Percentiles rank a stretch among this genome's conserved stretches.
Conservation (phyloP, 1,140 invertebrate species). For the Semibalanus balanoides region DNA sequence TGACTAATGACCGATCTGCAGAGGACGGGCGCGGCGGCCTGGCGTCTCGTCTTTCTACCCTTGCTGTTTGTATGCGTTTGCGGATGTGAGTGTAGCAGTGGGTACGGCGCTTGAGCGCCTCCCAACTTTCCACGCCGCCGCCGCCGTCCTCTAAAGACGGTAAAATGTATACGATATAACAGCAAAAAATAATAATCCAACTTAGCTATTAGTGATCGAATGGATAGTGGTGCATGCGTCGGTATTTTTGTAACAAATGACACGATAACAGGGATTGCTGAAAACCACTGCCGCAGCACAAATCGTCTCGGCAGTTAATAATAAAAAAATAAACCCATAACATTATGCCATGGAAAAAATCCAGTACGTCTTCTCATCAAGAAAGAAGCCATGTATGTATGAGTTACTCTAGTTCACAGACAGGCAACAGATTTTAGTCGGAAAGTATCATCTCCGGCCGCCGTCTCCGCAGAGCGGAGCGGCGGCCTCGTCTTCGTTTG, state of each 20-base stretch:
- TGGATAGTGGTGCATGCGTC: background rate
- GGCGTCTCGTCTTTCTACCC: background rate
- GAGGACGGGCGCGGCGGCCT: background rate
- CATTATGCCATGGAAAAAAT: background rate
- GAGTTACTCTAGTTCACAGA: background rate
- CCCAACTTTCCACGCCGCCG: background rate
- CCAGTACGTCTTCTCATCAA: background rate
- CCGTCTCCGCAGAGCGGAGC: too few species aligned
- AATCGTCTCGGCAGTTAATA: background rate
- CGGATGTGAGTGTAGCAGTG: too few species aligned
- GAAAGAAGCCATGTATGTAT: background rate
- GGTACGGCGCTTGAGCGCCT: too few species aligned
- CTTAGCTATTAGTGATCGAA: too few species aligned
- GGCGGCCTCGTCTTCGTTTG: background rate
- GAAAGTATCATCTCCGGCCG: background rate
- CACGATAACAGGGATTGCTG: background rate
- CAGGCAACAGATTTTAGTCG: background rate
- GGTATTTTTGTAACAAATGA: background rate
- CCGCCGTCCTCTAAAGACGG: too few species aligned
- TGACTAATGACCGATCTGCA: too few species aligned
- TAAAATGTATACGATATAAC: too few species aligned
- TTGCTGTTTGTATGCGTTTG: background rate
- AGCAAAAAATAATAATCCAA: background rate
- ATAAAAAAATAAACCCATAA: constrained; percentile 1
- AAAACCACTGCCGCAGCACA: background rate